Conservation (phyloP, 2,113 vertebrate genomes). For the Engystomops pustulosus region DNA sequence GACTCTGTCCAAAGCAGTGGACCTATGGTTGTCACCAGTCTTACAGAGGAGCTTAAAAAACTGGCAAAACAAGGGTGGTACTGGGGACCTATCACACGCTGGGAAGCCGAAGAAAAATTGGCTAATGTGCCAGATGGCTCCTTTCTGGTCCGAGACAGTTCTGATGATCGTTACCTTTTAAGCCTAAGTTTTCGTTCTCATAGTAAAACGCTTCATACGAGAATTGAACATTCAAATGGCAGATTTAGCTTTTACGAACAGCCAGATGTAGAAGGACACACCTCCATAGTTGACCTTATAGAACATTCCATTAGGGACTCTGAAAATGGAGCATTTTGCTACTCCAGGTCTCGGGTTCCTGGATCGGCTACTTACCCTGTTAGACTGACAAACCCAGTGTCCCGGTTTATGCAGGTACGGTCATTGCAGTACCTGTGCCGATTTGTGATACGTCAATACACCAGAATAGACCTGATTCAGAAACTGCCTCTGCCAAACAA, state of each 20-base stretch:
- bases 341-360: constrained; percentile 94
- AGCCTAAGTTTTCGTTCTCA: constrained; percentile 98
- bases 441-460: constrained; percentile 98
- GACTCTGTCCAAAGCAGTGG: constrained; percentile 94
- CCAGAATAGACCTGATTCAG: constrained; percentile 97
- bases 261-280: constrained; percentile 96
- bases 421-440: constrained; percentile 98
- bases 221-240: constrained; percentile 97
- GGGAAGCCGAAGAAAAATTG: constrained; percentile 97
- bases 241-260: constrained; percentile 99
- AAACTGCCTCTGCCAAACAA: constrained; percentile 99
- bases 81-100: constrained; percentile 98
- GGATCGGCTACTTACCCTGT: constrained; percentile 96
- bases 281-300: constrained; percentile 96
- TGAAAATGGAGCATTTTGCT: constrained; percentile 97
- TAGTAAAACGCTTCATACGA: constrained; percentile 94
- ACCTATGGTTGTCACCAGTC: constrained; percentile 94
- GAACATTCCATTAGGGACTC: constrained; percentile 98
- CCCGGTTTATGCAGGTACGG: constrained; percentile 98
- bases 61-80: constrained; percentile 97
- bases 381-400: constrained; percentile 94
- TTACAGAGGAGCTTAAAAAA: constrained; percentile 97
- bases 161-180: constrained; percentile 94
- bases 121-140: constrained; percentile 91
- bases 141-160: constrained; percentile 95